Base-by-base conservation (phyloP, 1,140 invertebrate genomes). In the Papilio aristodemus region DNA sequence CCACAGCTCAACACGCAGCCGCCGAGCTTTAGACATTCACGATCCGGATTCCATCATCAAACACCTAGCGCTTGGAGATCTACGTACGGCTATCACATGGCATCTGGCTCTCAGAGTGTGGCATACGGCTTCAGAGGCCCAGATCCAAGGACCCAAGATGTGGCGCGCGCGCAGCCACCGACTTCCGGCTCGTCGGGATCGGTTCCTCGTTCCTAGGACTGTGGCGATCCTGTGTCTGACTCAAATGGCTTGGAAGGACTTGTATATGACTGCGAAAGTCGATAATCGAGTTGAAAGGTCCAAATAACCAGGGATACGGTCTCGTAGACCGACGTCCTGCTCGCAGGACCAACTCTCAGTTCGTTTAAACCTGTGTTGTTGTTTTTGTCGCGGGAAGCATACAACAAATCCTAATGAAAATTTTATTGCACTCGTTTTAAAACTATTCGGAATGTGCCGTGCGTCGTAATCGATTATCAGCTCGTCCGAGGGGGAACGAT, bases 161-260 rank as follows among this genome's bases (percentile, higher is more conserved):
- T 37, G 4, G 11, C 36, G 39, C 37, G 19, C 59, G 7, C 11
- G 10, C 59, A 1, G 8, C 17, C 17, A 25, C 39, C 38, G 1
- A 6, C 38, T 22, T 64, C 39, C 13, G 62, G 22, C 62, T 25
- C 25, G 6, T 9, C 22, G 25, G 19, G 43, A 50, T 14, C 19
- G 11, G n/a, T n/a, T n/a, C 5, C 43, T 14, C n/a, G n/a, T 17
- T 50, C 36, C n/a, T 17, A n/a, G 59, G 57, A 27, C 25, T 10
- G 32, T 10, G 54, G 22, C 32, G 10, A 8, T 14, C 13, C 32
- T 17, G 37, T 36, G 63, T 46, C 63, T 32, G 43, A 46, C 39
- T 14, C n/a, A 6, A 2, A 27, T 66, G 39, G 22, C 63, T 66
- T 32, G 39, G 39, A 13, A 50, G 63, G 63, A 66, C 62, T 22